These are phyloP conservation scores for Pollimyrus isidori DNA, from an alignment of 2,113 vertebrate genomes.

Conservation along the genomic window DNA sequence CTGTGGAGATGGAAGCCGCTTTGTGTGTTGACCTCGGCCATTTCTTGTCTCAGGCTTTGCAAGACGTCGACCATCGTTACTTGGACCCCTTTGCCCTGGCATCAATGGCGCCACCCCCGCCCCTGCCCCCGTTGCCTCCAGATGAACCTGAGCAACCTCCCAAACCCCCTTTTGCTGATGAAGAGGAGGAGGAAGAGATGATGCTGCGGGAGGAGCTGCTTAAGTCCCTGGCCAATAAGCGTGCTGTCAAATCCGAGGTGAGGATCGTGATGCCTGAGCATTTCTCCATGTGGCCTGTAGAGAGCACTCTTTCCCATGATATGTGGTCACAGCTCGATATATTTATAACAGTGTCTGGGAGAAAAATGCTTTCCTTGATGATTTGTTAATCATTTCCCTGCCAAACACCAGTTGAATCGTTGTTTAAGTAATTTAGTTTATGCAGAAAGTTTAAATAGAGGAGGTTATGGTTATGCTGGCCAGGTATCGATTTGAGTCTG, in stretches of 20 bases:
- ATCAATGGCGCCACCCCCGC: slow-evolving; percentile 44
- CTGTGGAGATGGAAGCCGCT: background rate
- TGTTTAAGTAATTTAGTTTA: background rate
- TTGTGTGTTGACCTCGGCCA: background rate
- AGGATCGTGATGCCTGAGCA: background rate
- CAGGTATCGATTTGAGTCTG: background rate
- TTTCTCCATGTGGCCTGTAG: background rate
- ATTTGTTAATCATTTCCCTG: background rate
- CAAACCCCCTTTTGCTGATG: slow-evolving; percentile 92
- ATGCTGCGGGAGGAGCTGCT: slow-evolving; percentile 87
- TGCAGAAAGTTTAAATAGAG: background rate
- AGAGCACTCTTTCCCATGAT: background rate
- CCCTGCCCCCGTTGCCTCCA: slow-evolving; percentile 77
- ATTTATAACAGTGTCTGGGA: background rate
- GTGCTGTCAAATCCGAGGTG: slow-evolving; percentile 72
- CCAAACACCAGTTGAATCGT: background rate
- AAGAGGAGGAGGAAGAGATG: slow-evolving; percentile 98
- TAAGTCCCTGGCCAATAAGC: slow-evolving; percentile 83
- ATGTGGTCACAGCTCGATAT: background rate
- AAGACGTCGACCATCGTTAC: slow-evolving; percentile 55
- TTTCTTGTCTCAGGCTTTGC: slow-evolving; percentile 37
- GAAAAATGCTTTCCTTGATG: background rate
- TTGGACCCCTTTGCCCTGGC: slow-evolving; percentile 48
- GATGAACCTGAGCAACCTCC: slow-evolving; percentile 83
- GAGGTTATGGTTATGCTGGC: background rate